A percentile compares a stretch with the other conserved stretches of the same genome.
These are phyloP conservation scores for Onychomys leucogaster DNA, from an alignment of 2,797 vertebrate species.

Conservation along the genomic window DNA sequence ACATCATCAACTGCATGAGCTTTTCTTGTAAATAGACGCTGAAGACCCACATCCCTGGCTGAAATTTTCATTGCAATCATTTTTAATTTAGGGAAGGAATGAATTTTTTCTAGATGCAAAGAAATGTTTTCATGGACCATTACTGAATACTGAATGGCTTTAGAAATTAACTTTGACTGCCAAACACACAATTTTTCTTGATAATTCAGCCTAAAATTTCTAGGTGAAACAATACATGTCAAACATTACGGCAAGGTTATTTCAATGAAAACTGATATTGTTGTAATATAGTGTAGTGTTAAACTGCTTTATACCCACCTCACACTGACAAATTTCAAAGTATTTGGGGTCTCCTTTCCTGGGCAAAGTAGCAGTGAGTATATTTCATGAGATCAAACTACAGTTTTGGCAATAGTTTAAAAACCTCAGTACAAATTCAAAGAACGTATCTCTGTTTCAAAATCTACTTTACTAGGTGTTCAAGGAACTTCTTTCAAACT, in stretches of 20 bases:
- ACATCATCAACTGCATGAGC: background rate
- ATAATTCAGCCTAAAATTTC: conserved; percentile 5
- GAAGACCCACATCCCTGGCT: background rate
- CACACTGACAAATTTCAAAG: background rate
- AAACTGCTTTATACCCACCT: background rate
- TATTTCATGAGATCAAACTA: conserved; percentile 15
- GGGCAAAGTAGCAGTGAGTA: background rate
- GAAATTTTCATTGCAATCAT: background rate
- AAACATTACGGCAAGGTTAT: background rate
- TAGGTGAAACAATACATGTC: background rate
- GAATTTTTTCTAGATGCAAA: background rate
- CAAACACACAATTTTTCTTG: background rate
- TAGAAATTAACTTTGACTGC: background rate
- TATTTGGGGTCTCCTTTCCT: background rate
- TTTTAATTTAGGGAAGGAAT: background rate
- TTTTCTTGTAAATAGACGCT: background rate
- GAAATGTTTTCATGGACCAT: background rate
- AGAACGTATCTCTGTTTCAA: background rate
- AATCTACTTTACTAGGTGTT: background rate
- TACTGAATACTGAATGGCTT: background rate
- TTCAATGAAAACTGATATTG: background rate
- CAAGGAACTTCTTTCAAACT: background rate
- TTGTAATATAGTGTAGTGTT: background rate
- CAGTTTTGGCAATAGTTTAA: background rate
- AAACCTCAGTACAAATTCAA: background rate